Evolutionary conservation across 2,888 invertebrate species (phyloP), one percentile per base, ranked within the genome.

Genomic region (Chymomyza amoena): DNA sequence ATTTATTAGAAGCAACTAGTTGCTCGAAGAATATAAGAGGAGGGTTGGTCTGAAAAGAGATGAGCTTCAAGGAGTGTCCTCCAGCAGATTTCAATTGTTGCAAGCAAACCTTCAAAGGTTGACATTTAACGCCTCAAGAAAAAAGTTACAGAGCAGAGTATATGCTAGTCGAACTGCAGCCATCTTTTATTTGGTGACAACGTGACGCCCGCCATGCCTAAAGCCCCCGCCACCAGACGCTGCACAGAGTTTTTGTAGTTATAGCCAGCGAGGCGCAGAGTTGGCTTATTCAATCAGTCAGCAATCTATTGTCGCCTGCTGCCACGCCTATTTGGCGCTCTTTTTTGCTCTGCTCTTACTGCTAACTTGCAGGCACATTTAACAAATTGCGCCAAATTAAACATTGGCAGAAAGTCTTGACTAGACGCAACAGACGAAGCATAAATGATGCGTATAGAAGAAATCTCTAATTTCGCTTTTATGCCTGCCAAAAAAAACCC

Each of bases 351-450:
- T 32, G 0, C 32, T 32, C 54, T 20, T 54, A n/a, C 54, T 20
- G 20, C 54, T 20, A 54, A 54, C n/a, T 45, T n/a, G 50, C 15
- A 39, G 45, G 50, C 28, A 70, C 71, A 73, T 82, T 85, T 77
- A 84, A 80, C 76, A 80, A 84, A 81, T 80, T 76, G 81, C 81
- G 77, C 75, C 77, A 86, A 78, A 78, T 80, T 77, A 76, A 75
- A 78, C 69, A 66, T 66, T 70, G 65, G 66, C 67, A 7, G 39
- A 56, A 25, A 25, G 25, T 3, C 25, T 25, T 25, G 59, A 16
- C 59, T 39, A 66, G 50, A 20, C 50, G 63, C 39, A 45, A 6
- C 39, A 45, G 13, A 61, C 50, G 61, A 63, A 70, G 57, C 70
- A 75, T 69, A 68, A 76, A 78, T 72, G 77, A 73, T 75, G 73